Percentiles rank a stretch among this genome's conserved stretches.
Conservation (phyloP, 53 echinoderm and acorn worm species). For the Echinometra lucunter region DNA sequence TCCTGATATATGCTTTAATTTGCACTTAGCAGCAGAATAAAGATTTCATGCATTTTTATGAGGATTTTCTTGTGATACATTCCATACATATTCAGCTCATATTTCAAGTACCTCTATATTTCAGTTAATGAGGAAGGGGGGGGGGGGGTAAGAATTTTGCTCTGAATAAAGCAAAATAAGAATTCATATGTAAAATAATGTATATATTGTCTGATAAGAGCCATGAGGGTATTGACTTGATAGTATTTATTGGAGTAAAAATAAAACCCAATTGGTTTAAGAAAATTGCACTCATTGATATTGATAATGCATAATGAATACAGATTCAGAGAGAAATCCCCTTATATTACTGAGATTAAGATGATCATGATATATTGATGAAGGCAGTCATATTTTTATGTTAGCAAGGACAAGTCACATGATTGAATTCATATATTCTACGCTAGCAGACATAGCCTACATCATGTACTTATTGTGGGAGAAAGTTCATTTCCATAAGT, state of each 20-base stretch:
- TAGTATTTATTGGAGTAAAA: background rate
- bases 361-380: background rate
- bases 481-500: conserved; percentile 12
- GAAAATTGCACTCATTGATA: background rate
- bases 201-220: background rate
- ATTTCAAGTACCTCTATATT: too few species aligned
- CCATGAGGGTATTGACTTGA: background rate
- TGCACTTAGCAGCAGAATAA: too few species aligned
- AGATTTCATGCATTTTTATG: too few species aligned
- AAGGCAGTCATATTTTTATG: background rate
- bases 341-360: background rate
- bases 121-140: too few species aligned
- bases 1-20: too few species aligned
- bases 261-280: background rate
- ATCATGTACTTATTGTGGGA: too few species aligned
- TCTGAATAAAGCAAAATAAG: too few species aligned
- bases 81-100: too few species aligned
- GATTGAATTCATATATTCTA: conserved; percentile 17
- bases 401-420: background rate
- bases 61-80: too few species aligned
- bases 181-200: background rate
- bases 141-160: too few species aligned
- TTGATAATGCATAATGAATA: background rate
- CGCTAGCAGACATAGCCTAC: background rate
- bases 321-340: background rate